Base-by-base conservation (phyloP, 2,113 vertebrate species). In the Lates calcarifer region DNA sequence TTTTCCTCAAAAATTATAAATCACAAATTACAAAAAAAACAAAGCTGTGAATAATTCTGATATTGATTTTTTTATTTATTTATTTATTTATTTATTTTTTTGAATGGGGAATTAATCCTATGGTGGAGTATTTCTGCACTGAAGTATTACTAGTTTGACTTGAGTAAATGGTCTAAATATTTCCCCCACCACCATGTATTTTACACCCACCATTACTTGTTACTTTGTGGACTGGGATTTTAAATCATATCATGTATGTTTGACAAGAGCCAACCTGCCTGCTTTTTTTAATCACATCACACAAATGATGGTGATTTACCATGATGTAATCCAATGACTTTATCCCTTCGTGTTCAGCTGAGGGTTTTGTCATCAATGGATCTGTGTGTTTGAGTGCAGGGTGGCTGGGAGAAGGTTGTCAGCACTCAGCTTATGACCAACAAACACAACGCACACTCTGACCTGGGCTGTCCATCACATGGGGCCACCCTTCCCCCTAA, bases 381-480 rank as follows among this genome's bases (percentile, higher is more conserved):
- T 49, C 61, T 56, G 82, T 68, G 86, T 61, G 58, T 87, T 26
- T 58, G 26, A 85, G 91, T 87, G 79, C 89, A 88, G 91, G 53
- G 79, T 86, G 88, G 82, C 67, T 82, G 92, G 63, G 64, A 67
- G 72, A 60, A 47, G 93, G 88, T 95, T 98, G 96, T 97, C 96
- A 97, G 93, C 96, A 96, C 95, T 84, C 87, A 62, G 24, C 68
- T 83, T 85, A 84, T 85, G 86, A 86, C 91, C 94, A 92, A 90
- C 94, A 95, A 94, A 94, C 29, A 82, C 87, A 92, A 92, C 87
- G 83, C 94, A 94, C 86, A 82, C 86, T 92, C 88, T 94, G 95
- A 96, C 95, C 95, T 92, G 0, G 1, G 79, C 88, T 90, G 95
- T 96, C 95, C 94, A 89, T 96, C 96, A 95, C 33, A 31, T 66